A percentile compares a stretch with the other conserved stretches of the same genome.
phyloP scores from a whole-genome alignment of 2,888 invertebrate genomes.

The Tetragnatha montana region DNA sequence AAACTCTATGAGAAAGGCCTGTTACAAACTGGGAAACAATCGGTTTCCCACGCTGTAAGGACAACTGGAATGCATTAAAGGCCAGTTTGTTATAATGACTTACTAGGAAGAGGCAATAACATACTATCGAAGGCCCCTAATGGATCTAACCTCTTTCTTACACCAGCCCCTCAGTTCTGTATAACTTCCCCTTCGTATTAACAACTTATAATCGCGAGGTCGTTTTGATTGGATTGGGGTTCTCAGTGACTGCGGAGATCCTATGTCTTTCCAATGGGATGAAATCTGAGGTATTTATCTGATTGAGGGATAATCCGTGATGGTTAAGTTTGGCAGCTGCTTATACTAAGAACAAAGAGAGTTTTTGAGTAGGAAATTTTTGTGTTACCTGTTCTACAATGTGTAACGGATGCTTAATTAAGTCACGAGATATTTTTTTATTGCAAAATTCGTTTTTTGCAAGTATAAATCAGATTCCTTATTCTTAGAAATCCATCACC shows the following conservation, averaged over 20 bases:
- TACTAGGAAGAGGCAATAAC: not conserved
- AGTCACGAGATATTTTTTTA: not conserved
- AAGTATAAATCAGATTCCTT: too few relatives aligned
- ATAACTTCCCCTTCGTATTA: slow-evolving; percentile 32
- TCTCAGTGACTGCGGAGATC: slow-evolving; percentile 10
- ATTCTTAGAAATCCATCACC: too few relatives aligned
- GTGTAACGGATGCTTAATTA: not conserved
- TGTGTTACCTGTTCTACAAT: not conserved
- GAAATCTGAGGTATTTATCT: slow-evolving; percentile 15
- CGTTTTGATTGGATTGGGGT: not conserved
- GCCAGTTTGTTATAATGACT: slow-evolving; percentile 30
- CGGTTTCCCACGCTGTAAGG: slow-evolving; percentile 60
- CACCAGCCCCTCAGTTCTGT: slow-evolving; percentile 34
- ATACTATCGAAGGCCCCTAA: slow-evolving; percentile 51
- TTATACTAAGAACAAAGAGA: not conserved
- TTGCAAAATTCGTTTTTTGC: too few relatives aligned
- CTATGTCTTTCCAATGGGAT: slow-evolving; percentile 31
- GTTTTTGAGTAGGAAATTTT: not conserved
- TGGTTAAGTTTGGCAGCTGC: slow-evolving; percentile 28
- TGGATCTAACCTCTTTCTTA: slow-evolving; percentile 50
- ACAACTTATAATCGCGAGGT: slow-evolving; percentile 7
- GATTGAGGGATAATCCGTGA: slow-evolving; percentile 9
- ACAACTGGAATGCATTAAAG: slow-evolving; percentile 7
- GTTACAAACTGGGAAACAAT: slow-evolving; percentile 60
- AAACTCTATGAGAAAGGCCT: slow-evolving; percentile 39